Conservation (phyloP, 2,113 vertebrate species). For the Cottus gobio region DNA sequence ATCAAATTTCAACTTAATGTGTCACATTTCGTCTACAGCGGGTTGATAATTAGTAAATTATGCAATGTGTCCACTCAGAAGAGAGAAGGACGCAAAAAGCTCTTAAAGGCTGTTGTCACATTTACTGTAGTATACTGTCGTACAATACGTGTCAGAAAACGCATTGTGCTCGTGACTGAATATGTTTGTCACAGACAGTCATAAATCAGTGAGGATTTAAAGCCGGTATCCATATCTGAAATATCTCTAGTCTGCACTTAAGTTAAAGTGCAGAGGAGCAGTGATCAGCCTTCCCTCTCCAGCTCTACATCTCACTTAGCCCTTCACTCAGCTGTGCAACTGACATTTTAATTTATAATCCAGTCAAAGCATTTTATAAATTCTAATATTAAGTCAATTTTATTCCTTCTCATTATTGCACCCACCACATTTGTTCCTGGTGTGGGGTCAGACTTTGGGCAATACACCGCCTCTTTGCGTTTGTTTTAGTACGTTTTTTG, state of each 20-base stretch:
- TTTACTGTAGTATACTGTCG: neutral
- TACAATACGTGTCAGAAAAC: neutral
- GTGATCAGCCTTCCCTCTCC: neutral
- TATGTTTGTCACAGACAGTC: conserved; percentile 4
- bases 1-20: neutral
- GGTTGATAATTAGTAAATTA: too few species aligned
- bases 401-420: neutral
- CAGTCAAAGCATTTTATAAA: neutral
- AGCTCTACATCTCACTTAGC: neutral
- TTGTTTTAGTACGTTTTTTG: neutral
- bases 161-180: neutral
- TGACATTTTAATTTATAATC: neutral
- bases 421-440: neutral
- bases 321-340: neutral
- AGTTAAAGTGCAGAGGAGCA: neutral
- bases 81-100: neutral
- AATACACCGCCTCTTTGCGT: neutral
- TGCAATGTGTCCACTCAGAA: neutral
- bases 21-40: too few species aligned
- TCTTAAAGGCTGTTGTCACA: neutral
- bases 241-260: neutral
- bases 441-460: neutral
- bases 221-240: conserved; percentile 24
- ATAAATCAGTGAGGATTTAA: conserved; percentile 44
- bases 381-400: neutral